A percentile compares a stretch with the other conserved stretches of the same genome.
Conservation (phyloP, 2,113 vertebrate genomes). For the Apteryx owenii region DNA sequence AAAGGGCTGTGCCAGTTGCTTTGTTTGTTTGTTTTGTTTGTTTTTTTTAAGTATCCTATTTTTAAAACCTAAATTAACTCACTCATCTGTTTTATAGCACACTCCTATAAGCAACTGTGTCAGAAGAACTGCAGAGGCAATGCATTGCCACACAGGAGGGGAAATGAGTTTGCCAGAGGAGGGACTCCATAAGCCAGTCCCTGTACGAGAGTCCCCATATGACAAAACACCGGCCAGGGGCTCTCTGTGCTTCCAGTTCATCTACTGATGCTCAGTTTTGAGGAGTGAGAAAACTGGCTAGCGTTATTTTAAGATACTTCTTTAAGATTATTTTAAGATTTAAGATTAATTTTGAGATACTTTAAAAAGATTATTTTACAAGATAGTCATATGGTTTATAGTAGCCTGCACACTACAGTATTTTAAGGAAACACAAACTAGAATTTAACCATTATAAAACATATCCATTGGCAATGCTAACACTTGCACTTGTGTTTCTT, state of each 20-base stretch:
- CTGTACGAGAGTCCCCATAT: rapidly evolving
- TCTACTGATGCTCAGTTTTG: rapidly evolving
- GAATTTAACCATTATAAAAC: neutral
- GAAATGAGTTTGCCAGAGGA: neutral
- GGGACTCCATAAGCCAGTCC: neutral
- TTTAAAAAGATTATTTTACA: neutral
- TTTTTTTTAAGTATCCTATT: neutral
- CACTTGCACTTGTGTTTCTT: neutral
- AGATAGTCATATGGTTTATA: neutral
- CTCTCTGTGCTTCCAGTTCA: neutral
- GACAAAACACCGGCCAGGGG: neutral
- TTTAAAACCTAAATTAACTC: neutral
- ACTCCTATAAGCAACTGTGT: neutral
- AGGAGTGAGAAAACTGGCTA: neutral
- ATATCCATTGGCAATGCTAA: neutral
- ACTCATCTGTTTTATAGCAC: neutral
- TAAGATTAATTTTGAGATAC: neutral
- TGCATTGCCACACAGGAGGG: rapidly evolving
- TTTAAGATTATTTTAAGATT: neutral
- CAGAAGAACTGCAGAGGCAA: rapidly evolving
- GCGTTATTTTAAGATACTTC: neutral
- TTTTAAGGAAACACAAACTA: neutral
- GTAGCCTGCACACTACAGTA: neutral
- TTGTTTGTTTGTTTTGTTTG: neutral
- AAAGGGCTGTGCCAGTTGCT: neutral